A percentile compares a stretch with the other conserved stretches of the same genome.
phyloP scores from a whole-genome alignment of 2,888 invertebrate species.

The Rotaria macrura region DNA sequence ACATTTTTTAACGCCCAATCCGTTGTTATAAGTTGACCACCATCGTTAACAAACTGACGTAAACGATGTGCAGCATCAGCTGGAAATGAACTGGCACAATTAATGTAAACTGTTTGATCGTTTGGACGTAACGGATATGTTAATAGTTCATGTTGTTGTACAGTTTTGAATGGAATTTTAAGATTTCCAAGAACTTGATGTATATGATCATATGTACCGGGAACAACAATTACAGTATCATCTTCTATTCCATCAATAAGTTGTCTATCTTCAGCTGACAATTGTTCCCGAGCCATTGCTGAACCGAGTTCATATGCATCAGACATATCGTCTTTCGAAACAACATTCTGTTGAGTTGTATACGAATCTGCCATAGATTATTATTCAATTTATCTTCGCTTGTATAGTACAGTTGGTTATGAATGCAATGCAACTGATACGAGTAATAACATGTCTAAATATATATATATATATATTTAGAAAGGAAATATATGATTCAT shows the following conservation, averaged over 20 bases:
- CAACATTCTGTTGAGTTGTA: not conserved
- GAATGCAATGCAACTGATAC: not conserved
- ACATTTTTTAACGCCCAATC: conserved; percentile 5
- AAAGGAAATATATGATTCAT: not conserved
- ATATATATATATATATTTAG: not conserved
- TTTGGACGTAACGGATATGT: not conserved
- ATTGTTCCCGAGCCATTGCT: not conserved
- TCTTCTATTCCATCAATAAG: not conserved
- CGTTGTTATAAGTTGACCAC: not conserved
- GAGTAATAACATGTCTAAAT: not conserved
- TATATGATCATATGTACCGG: not conserved
- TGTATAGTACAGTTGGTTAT: not conserved
- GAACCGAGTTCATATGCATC: not conserved
- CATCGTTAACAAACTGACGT: not conserved
- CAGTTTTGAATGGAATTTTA: not conserved
- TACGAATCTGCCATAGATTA: no score
- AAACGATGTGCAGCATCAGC: not conserved
- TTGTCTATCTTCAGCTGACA: not conserved
- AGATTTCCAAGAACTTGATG: not conserved
- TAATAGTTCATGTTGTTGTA: not conserved
- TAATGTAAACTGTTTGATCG: conserved; percentile 6
- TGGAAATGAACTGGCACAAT: not conserved
- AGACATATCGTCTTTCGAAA: not conserved
- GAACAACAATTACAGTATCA: not conserved
- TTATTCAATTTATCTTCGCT: not conserved